Conservation (phyloP, 2,113 vertebrate species). For the Alosa alosa region DNA sequence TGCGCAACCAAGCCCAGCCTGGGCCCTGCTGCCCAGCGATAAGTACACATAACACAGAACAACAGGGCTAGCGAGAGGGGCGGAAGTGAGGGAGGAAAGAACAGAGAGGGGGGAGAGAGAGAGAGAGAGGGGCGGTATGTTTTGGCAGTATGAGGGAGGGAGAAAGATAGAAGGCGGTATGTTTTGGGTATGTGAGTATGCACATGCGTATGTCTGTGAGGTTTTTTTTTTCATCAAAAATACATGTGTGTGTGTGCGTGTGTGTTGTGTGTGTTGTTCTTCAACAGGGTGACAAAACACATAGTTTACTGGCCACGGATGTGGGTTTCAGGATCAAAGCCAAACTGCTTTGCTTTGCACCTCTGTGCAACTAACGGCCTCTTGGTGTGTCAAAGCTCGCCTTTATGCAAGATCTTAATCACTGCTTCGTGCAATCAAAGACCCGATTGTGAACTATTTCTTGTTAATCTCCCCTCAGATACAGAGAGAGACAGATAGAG, state of each 20-base stretch:
- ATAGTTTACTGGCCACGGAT: constrained; percentile 66
- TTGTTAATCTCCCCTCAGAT: constrained; percentile 48
- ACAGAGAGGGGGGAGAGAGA: background rate
- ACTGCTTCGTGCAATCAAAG: constrained; percentile 62
- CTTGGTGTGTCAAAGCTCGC: constrained; percentile 69
- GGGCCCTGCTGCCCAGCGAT: constrained; percentile 72
- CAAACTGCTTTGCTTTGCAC: constrained; percentile 65
- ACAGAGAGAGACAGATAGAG: constrained; percentile 12
- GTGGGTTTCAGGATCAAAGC: constrained; percentile 68
- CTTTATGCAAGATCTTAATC: constrained; percentile 67
- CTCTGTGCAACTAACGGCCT: constrained; percentile 66
- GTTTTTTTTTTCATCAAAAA: too few species aligned
- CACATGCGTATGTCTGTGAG: background rate
- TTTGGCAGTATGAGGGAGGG: background rate
- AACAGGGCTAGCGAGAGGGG: background rate
- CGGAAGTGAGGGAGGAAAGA: constrained; percentile 18
- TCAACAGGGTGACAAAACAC: constrained; percentile 60
- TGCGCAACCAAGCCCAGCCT: constrained; percentile 80
- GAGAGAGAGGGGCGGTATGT: background rate
- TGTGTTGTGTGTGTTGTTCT: constrained; percentile 20
- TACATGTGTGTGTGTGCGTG: background rate
- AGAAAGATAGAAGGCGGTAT: background rate
- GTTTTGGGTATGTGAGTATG: background rate
- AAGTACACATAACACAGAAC: constrained; percentile 64
- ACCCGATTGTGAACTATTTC: constrained; percentile 60